Conservation (phyloP, 2,888 invertebrate species). For the Piscicola geometra region DNA sequence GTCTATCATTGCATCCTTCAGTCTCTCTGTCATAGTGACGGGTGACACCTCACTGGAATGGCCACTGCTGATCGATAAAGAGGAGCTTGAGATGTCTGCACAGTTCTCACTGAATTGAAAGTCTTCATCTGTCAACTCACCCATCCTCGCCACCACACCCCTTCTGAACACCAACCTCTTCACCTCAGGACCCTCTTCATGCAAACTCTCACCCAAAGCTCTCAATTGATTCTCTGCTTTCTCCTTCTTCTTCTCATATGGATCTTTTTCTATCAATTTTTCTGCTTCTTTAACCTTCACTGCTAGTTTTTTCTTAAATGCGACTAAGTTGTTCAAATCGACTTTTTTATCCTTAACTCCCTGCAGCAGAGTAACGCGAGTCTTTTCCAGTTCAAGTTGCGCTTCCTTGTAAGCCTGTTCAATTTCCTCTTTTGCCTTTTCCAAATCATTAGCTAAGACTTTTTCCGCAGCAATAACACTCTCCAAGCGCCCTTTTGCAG, state of each 20-base stretch:
- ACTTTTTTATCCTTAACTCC: background rate
- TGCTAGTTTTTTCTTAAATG: background rate
- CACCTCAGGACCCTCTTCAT: background rate
- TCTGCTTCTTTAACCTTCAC: background rate
- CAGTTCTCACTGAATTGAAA: background rate
- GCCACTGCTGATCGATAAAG: background rate
- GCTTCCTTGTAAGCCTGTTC: slow-evolving; percentile 1
- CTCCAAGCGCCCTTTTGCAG: background rate
- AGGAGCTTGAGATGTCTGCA: background rate
- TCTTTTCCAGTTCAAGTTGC: background rate
- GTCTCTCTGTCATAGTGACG: background rate
- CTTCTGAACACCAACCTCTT: background rate
- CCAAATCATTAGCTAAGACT: background rate
- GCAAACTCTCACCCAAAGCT: background rate
- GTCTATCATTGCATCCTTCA: background rate
- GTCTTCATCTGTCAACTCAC: background rate
- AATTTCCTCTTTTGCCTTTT: background rate
- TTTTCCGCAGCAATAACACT: background rate
- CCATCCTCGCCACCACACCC: slow-evolving; percentile 9
- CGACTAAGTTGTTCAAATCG: background rate
- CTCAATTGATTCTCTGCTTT: background rate
- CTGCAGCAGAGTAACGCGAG: background rate
- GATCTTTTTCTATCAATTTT: background rate
- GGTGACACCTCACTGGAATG: background rate
- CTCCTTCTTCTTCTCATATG: background rate